These are phyloP conservation scores for Sericinus montela DNA, from an alignment of 2,888 invertebrate species.

Conservation along the genomic window DNA sequence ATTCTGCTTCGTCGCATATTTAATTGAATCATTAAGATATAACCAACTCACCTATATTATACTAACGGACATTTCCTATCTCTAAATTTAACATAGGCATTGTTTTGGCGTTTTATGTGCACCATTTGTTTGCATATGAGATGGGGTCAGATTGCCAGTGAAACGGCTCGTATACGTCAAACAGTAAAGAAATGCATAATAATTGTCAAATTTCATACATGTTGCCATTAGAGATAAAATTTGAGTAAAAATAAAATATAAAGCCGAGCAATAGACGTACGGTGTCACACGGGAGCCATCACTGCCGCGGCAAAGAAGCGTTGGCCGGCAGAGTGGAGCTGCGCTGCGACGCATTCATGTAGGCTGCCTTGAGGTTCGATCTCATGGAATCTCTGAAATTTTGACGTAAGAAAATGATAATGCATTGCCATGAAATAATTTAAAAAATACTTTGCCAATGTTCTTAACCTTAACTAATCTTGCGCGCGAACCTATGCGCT, in stretches of 20 bases:
- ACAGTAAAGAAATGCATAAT: not conserved
- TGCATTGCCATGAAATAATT: no score
- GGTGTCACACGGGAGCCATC: constrained; percentile 26
- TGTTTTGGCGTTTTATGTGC: constrained; percentile 15
- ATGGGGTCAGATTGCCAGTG: constrained; percentile 1
- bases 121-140: constrained; percentile 17
- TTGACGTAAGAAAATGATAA: not conserved
- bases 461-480: no score
- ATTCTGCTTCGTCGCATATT: constrained; percentile 6
- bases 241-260: constrained; percentile 17
- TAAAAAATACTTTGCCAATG: no score
- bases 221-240: constrained; percentile 1
- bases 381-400: constrained; percentile 86
- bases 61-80: constrained; percentile 7
- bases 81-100: not conserved
- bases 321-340: constrained; percentile 93
- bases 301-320: constrained; percentile 84
- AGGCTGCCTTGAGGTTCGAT: constrained; percentile 86
- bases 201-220: constrained; percentile 21
- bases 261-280: constrained; percentile 24
- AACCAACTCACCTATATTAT: constrained; percentile 3
- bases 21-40: constrained; percentile 7
- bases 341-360: constrained; percentile 85
- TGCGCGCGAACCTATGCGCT: no score
- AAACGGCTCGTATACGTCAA: constrained; percentile 1